Base-by-base conservation (phyloP, 2,797 vertebrate species). In the Dryobates pubescens region DNA sequence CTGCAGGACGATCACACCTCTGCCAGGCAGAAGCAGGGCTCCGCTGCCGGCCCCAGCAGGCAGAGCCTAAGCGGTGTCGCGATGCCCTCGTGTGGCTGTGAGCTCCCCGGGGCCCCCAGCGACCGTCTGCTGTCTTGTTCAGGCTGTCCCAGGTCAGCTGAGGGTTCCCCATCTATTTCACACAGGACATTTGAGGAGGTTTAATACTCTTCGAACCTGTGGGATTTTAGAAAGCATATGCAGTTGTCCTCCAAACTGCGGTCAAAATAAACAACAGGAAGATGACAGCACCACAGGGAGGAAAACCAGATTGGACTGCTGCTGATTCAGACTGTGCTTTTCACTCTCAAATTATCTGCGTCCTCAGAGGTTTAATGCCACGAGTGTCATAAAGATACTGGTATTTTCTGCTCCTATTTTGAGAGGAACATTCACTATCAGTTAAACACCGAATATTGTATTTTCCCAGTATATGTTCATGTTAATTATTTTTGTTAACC, bases 281-380 rank as follows among this genome's bases (percentile, higher is more conserved):
- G 49, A 2, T 2, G 29, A 12, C 0, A 4, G 45, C 32, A 12
- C 16, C 32, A 1, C 20, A 3, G 17, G 18, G 26, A 19, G 32
- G 51, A 13, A 14, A 51, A 47, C 14, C 0, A 13, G 15, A 8
- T 34, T 10, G 4, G 3, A 1, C 0, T 6, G 38, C 14, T 10
- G 26, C 26, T 14, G 15, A 16, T 16, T 6, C 69, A 26, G 19
- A 6, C 23, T 4, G 2, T 6, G 23, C 1, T 24, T 36, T 54
- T 12, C 49, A 15, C 59, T 3, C 0, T 3, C 11, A n/a, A 9
- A 8, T 49, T 32, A 8, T 4, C 36, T 17, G 26, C 32, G 45
- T 41, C 36, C 68, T 7, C 19, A 5, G 27, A 13, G 14, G 9
- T 17, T 69, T 27, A 24, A 12, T 20, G 30, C 5, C 53, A 38